phyloP scores from a whole-genome alignment of 2,113 vertebrate genomes.

The Grantiella picta region DNA sequence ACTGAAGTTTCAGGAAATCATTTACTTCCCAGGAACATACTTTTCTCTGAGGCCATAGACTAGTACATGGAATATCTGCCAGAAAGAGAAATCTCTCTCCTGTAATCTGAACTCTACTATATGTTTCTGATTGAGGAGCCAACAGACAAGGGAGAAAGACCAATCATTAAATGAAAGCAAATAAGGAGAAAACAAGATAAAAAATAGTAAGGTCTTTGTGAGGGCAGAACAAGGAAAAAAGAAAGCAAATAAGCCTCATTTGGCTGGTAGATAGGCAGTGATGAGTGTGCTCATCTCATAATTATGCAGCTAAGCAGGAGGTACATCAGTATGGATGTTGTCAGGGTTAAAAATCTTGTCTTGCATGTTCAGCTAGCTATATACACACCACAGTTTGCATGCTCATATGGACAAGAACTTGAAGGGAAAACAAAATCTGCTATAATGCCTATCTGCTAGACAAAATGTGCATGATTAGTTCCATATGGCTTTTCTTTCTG shows the following conservation, averaged over 20 bases:
- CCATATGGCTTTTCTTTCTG: slow-evolving; percentile 39
- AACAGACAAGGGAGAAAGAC: neutral
- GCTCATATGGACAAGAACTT: slow-evolving; percentile 39
- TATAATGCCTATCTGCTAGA: slow-evolving; percentile 11
- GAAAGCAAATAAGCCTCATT: neutral
- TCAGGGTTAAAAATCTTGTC: neutral
- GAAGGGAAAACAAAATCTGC: slow-evolving; percentile 58
- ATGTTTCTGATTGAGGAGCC: neutral
- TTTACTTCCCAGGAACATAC: neutral
- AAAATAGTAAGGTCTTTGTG: neutral
- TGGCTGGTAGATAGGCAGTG: neutral
- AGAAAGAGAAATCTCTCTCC: neutral
- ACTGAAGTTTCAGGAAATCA: neutral
- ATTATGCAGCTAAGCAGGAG: neutral
- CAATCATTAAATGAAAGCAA: neutral
- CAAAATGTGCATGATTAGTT: slow-evolving; percentile 40
- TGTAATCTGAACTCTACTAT: neutral
- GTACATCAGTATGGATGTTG: neutral
- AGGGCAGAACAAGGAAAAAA: neutral
- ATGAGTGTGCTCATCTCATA: neutral
- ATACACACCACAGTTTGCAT: slow-evolving; percentile 8
- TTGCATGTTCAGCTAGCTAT: neutral
- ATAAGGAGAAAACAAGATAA: neutral
- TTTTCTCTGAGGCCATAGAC: neutral
- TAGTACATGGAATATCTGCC: neutral